Percentiles rank a stretch among this genome's conserved stretches.
These are phyloP conservation scores for Acanthornis magna DNA, from an alignment of 2,797 vertebrate genomes.

Conservation along the genomic window DNA sequence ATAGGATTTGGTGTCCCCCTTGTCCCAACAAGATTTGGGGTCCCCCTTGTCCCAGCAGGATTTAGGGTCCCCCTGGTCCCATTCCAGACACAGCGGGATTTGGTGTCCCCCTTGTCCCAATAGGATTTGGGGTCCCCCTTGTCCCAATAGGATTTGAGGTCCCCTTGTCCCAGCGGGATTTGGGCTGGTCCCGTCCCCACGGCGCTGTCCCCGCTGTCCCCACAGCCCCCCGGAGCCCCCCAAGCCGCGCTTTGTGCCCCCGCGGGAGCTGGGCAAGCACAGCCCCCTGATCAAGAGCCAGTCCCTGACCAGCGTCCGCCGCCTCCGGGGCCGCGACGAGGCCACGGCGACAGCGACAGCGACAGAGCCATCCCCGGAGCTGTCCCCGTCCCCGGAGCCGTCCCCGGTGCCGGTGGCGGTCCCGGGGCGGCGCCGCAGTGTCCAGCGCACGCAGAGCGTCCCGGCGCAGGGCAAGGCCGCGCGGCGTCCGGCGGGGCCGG, in stretches of 20 bases:
- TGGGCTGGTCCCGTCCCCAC: background rate
- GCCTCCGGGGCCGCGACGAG: background rate
- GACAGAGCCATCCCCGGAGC: fast-evolving
- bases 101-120: background rate
- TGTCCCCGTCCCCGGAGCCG: background rate
- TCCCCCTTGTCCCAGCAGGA: background rate
- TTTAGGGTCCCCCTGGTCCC: no score
- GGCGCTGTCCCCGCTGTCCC: no score
- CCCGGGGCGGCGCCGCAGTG: constrained; percentile 64
- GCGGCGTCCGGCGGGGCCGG: constrained; percentile 50
- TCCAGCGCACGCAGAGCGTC: constrained; percentile 87
- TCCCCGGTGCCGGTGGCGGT: fast-evolving
- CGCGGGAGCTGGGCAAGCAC: constrained; percentile 82
- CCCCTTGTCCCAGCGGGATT: background rate
- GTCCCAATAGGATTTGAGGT: background rate
- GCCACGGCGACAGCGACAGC: background rate
- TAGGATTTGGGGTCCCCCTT: background rate
- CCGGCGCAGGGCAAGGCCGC: constrained; percentile 75
- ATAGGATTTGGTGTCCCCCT: background rate
- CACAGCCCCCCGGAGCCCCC: constrained; percentile 54
- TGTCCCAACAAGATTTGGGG: background rate
- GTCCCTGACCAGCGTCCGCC: constrained; percentile 70
- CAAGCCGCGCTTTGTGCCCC: constrained; percentile 83
- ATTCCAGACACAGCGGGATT: background rate
- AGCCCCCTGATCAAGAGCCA: constrained; percentile 84